These are phyloP conservation scores for Periparus ater DNA, from an alignment of 2,797 vertebrate species.

Conservation along the genomic window DNA sequence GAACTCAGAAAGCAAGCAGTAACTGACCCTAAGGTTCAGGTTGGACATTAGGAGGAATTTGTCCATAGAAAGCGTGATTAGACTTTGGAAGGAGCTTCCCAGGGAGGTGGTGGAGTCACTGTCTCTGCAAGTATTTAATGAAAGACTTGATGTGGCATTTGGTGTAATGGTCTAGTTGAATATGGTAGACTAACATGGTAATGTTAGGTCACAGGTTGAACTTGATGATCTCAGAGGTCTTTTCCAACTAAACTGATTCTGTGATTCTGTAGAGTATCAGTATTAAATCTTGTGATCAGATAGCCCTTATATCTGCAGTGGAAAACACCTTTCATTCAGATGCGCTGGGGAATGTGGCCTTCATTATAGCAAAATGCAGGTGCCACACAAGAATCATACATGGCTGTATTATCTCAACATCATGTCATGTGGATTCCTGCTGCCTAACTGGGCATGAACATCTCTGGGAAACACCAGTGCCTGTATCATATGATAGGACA, in stretches of 20 bases:
- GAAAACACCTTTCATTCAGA: neutral
- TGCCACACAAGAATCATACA: neutral
- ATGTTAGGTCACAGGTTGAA: neutral
- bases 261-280: neutral
- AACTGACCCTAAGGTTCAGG: neutral
- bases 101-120: neutral
- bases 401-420: neutral
- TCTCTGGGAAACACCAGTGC: neutral
- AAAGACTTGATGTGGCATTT: neutral
- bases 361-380: neutral
- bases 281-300: neutral
- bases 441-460: neutral
- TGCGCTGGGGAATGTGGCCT: neutral
- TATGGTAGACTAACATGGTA: too few species aligned
- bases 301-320: neutral
- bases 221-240: neutral
- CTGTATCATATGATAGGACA: neutral
- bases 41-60: neutral
- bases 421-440: neutral
- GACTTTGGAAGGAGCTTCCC: neutral
- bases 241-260: neutral
- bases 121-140: neutral
- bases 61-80: neutral
- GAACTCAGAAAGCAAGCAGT: neutral
- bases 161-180: neutral